These are phyloP conservation scores for Tipula lateralis DNA, from an alignment of 2,888 invertebrate species.

Conservation along the genomic window DNA sequence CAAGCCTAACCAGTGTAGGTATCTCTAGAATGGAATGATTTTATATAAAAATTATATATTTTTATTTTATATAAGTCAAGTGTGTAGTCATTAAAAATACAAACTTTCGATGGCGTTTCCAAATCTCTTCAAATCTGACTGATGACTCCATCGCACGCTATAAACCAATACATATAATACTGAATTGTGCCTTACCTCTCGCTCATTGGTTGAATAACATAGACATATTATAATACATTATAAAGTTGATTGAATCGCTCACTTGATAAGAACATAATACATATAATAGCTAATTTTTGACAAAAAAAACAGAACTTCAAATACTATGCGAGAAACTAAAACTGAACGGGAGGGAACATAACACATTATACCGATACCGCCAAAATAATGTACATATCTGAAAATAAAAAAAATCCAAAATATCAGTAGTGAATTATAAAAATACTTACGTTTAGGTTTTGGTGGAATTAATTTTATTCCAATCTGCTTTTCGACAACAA, in stretches of 20 bases:
- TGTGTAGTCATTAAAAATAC: not conserved
- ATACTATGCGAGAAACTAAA: not conserved
- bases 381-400: not conserved
- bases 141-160: not conserved
- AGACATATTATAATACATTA: not conserved
- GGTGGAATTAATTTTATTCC: constrained; percentile 81
- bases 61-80: not conserved
- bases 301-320: not conserved
- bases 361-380: not conserved
- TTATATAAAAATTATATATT: not conserved
- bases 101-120: constrained; percentile 13
- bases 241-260: not conserved
- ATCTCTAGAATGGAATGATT: not conserved
- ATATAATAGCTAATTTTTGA: not conserved
- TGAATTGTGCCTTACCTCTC: constrained; percentile 14
- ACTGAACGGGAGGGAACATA: not conserved
- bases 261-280: not conserved
- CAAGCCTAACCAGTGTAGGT: constrained; percentile 1
- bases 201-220: not conserved
- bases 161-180: not conserved
- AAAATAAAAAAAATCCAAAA: not conserved
- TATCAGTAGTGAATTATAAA: not conserved
- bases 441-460: constrained; percentile 86
- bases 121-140: not conserved
- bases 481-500: constrained; percentile 65